A percentile compares a stretch with the other conserved stretches of the same genome.
phyloP scores from a whole-genome alignment of 2,797 vertebrate genomes.

The Allobates femoralis region DNA sequence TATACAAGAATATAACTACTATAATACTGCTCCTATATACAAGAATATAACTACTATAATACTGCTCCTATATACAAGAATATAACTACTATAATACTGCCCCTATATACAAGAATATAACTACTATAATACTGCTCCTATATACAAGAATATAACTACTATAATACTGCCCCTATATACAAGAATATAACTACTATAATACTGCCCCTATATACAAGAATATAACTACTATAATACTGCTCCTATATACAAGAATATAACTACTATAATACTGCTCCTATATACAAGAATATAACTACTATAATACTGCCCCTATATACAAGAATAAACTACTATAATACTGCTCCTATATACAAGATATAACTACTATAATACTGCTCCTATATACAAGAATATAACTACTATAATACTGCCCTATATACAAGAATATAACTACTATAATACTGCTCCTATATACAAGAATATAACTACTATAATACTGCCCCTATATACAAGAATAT shows the following conservation, averaged over 20 bases:
- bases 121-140: not conserved
- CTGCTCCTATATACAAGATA: not conserved
- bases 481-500: conserved; percentile 1
- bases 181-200: conserved; percentile 11
- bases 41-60: conserved; percentile 11
- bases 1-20: conserved; percentile 1
- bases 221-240: conserved; percentile 17
- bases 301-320: not conserved
- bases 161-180: not conserved
- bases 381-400: conserved; percentile 4
- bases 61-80: not conserved
- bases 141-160: conserved; percentile 6
- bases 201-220: not conserved
- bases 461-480: conserved; percentile 15
- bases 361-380: conserved; percentile 9
- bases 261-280: not conserved
- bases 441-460: not conserved
- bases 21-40: not conserved
- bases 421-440: conserved; percentile 15
- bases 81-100: not conserved
- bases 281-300: not conserved
- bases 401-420: not conserved
- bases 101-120: not conserved
- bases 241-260: conserved; percentile 1
- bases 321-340: conserved; percentile 18